These are phyloP conservation scores for Calliphora vomitoria DNA, from an alignment of 2,888 invertebrate genomes.

Conservation along the genomic window DNA sequence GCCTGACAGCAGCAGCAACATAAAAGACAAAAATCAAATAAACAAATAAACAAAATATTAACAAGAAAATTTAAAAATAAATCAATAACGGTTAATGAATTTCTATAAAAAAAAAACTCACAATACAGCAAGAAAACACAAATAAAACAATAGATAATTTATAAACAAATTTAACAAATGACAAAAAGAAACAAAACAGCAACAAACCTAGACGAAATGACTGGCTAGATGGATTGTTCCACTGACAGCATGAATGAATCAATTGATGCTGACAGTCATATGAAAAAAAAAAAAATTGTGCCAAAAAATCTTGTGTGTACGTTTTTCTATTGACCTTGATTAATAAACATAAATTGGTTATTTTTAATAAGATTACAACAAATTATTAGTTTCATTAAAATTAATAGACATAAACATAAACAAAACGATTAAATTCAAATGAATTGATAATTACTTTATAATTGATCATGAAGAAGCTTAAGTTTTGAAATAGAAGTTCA, in stretches of 20 bases:
- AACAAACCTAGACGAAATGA: neutral
- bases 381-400: neutral
- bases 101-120: neutral
- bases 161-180: neutral
- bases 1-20: neutral
- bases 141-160: neutral
- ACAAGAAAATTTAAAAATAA: neutral
- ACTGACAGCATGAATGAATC: neutral
- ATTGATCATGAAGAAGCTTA: neutral
- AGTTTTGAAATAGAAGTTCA: neutral
- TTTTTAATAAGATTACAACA: slow-evolving; percentile 16
- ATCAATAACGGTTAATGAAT: slow-evolving; percentile 12
- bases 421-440: slow-evolving; percentile 6
- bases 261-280: neutral
- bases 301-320: neutral
- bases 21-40: neutral
- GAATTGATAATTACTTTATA: neutral
- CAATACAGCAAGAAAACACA: neutral
- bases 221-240: neutral
- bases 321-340: slow-evolving; percentile 13
- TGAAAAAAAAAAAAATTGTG: neutral
- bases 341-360: neutral
- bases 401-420: neutral
- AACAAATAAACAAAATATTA: neutral
- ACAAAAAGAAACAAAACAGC: neutral